Conservation (phyloP, 2,888 invertebrate species). For the Chesias legatella region DNA sequence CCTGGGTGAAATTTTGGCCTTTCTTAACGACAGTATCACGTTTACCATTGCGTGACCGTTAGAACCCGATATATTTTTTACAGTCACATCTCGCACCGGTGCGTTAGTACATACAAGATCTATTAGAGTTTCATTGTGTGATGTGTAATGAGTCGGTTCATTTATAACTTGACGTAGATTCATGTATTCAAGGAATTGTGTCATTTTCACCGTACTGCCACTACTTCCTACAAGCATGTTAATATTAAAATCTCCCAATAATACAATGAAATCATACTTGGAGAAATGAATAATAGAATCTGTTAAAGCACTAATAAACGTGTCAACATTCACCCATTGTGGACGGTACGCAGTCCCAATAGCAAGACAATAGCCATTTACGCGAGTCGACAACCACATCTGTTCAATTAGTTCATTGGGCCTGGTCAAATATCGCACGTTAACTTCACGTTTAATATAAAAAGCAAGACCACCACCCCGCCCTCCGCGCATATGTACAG, state of each 20-base stretch:
- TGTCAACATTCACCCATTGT: constrained; percentile 16
- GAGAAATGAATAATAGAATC: constrained; percentile 13
- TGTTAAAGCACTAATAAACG: constrained; percentile 18
- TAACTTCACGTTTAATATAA: too few species aligned
- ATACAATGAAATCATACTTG: constrained; percentile 10
- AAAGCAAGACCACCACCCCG: not conserved
- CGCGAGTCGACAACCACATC: constrained; percentile 20
- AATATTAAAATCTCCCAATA: constrained; percentile 15
- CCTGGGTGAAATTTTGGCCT: constrained; percentile 1
- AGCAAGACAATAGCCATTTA: constrained; percentile 5
- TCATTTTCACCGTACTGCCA: not conserved
- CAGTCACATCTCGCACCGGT: constrained; percentile 6
- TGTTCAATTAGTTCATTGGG: constrained; percentile 16
- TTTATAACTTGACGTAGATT: constrained; percentile 16
- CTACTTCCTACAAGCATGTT: not conserved
- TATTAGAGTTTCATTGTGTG: constrained; percentile 10
- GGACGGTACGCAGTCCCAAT: constrained; percentile 10
- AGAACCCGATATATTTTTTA: constrained; percentile 8
- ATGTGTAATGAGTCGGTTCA: constrained; percentile 18
- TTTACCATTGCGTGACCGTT: constrained; percentile 13
- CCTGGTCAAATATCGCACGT: not conserved
- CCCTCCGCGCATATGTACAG: constrained; percentile 1
- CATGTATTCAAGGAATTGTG: constrained; percentile 9
- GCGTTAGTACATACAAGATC: constrained; percentile 20
- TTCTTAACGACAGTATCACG: constrained; percentile 1